Evolutionary conservation across 2,113 vertebrate genomes (phyloP).

Genomic region (Pygoscelis adeliae): DNA sequence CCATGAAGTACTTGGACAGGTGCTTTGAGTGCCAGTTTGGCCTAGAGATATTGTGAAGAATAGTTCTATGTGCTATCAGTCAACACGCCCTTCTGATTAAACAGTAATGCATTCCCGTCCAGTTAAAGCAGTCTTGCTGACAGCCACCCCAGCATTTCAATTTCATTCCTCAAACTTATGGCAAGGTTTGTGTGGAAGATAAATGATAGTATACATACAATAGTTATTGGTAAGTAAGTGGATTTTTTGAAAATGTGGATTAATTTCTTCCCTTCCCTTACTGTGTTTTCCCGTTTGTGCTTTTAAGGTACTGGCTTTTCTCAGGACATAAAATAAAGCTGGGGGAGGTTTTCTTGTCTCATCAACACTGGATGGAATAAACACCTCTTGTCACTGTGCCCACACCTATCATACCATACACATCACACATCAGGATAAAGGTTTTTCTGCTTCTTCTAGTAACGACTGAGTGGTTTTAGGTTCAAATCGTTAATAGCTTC

Average conservation of each 20-base stretch:
- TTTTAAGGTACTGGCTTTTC: not conserved
- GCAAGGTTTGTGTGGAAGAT: not conserved
- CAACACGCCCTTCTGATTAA: not conserved
- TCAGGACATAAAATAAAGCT: not conserved
- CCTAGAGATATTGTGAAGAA: not conserved
- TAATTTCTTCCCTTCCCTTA: not conserved
- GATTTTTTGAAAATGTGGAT: not conserved
- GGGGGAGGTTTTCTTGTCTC: not conserved
- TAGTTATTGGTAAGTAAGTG: not conserved
- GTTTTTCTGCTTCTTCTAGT: not conserved
- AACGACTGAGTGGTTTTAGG: not conserved
- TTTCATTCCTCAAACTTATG: not conserved
- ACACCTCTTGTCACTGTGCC: not conserved
- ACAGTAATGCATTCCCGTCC: fast-evolving
- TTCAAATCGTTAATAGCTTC: not conserved
- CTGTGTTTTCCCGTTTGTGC: not conserved
- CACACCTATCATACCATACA: not conserved
- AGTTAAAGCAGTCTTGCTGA: not conserved
- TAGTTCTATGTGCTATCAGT: not conserved
- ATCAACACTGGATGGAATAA: not conserved
- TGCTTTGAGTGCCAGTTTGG: not conserved
- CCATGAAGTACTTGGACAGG: not conserved
- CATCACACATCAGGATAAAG: not conserved
- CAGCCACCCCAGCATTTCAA: not conserved
- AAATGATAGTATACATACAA: not conserved